A percentile compares a stretch with the other conserved stretches of the same genome.
Conservation (phyloP, 2,113 vertebrate species). For the Melierax canorus region DNA sequence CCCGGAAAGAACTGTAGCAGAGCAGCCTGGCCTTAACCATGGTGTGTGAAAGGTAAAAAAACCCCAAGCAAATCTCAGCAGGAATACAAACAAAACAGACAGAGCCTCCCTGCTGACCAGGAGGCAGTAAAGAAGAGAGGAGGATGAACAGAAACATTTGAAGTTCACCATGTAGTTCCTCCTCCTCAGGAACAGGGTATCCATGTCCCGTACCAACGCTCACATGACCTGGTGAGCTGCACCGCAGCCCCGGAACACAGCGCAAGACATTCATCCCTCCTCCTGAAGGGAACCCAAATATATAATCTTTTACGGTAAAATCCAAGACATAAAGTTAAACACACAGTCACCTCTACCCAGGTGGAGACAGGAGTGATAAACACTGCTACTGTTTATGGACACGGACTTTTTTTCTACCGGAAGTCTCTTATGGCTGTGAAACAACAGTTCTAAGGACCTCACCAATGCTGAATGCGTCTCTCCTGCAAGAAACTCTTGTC, state of each 20-base stretch:
- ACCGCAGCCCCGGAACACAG: background rate
- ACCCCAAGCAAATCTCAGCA: background rate
- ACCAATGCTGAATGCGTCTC: accelerated
- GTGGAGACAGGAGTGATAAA: background rate
- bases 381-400: background rate
- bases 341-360: background rate
- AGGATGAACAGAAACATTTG: background rate
- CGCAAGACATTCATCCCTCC: background rate
- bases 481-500: background rate
- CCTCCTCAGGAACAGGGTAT: background rate
- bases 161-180: background rate
- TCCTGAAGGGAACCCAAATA: background rate
- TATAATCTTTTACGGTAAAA: background rate
- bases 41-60: background rate
- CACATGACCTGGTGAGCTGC: accelerated
- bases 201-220: accelerated
- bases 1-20: background rate
- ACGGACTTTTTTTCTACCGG: accelerated
- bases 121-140: background rate
- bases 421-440: accelerated
- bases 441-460: background rate
- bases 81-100: background rate
- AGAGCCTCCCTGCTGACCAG: background rate
- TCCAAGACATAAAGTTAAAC: background rate
- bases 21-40: background rate